A percentile compares a stretch with the other conserved stretches of the same genome.
phyloP scores from a whole-genome alignment of 2,113 vertebrate species.

The Apodemus speciosus region DNA sequence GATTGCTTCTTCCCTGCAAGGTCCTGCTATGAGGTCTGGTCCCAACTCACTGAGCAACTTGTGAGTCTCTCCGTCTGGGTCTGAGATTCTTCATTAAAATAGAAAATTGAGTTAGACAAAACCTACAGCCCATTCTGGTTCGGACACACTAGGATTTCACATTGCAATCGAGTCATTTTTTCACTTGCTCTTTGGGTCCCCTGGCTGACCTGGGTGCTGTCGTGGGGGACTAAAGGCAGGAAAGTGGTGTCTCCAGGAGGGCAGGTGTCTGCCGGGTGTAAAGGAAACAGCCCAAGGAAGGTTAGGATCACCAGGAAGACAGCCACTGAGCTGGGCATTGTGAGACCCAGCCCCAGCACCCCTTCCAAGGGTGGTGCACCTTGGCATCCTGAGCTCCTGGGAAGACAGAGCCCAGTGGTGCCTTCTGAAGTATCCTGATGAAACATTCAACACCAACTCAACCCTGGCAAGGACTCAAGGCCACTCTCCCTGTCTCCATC shows the following conservation, averaged over 20 bases:
- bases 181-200: background rate
- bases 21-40: background rate
- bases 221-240: background rate
- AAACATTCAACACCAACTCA: background rate
- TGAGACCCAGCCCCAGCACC: background rate
- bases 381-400: background rate
- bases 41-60: background rate
- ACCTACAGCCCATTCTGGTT: background rate
- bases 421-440: background rate
- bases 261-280: background rate
- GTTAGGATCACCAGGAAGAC: background rate
- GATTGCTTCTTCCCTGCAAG: slow-evolving; percentile 30
- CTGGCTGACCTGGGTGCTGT: background rate
- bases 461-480: background rate
- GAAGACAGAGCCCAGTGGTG: background rate
- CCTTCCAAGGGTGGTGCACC: background rate
- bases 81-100: slow-evolving; percentile 50
- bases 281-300: background rate
- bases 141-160: background rate
- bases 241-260: background rate
- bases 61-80: background rate
- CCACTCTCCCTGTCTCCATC: background rate
- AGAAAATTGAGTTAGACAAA: background rate
- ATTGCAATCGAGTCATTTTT: background rate
- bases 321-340: background rate